Evolutionary conservation across 2,113 vertebrate genomes (phyloP).

Genomic region (Pelodiscus sinensis): DNA sequence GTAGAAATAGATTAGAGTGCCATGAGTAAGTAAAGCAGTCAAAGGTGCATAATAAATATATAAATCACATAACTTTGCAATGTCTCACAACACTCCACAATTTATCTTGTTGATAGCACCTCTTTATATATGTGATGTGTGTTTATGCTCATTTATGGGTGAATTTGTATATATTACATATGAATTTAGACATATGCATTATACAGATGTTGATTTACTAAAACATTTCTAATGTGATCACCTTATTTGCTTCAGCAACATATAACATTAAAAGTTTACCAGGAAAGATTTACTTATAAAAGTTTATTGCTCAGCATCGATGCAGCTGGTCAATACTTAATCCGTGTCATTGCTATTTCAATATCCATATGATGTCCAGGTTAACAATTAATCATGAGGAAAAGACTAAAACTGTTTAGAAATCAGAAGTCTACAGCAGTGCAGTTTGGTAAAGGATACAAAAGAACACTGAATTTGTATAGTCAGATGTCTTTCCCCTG

Average conservation of each 20-base stretch:
- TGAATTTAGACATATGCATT: background rate
- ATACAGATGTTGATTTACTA: background rate
- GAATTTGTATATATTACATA: background rate
- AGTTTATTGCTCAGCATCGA: constrained; percentile 60
- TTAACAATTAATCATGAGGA: constrained; percentile 56
- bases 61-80: background rate
- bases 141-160: background rate
- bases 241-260: background rate
- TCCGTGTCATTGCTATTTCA: constrained; percentile 48
- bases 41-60: background rate
- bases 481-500: constrained; percentile 73
- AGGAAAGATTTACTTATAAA: constrained; percentile 45
- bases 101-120: background rate
- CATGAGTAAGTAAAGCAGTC: background rate
- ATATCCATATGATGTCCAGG: constrained; percentile 26
- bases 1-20: background rate
- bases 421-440: constrained; percentile 72
- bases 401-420: constrained; percentile 70
- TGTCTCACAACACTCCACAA: background rate
- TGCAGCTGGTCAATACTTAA: constrained; percentile 7
- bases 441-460: constrained; percentile 71
- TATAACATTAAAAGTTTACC: constrained; percentile 37
- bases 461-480: constrained; percentile 56
- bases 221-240: constrained; percentile 4
- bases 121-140: background rate